These are phyloP conservation scores for Catonia carolina DNA, from an alignment of 2,888 invertebrate genomes.

Conservation along the genomic window DNA sequence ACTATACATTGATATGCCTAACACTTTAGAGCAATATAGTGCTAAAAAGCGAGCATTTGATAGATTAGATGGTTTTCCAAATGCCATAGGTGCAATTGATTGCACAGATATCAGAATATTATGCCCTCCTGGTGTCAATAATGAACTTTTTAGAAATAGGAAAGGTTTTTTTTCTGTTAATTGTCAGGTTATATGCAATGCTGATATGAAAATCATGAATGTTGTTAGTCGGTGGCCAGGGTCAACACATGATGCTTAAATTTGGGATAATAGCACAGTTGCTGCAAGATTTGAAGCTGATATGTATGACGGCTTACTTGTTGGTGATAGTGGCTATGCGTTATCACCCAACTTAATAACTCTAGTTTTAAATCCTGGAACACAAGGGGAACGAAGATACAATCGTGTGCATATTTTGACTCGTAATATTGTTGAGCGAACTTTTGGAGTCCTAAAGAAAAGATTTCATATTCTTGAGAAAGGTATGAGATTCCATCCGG, in stretches of 20 bases:
- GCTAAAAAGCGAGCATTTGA: background rate
- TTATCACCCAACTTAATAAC: constrained; percentile 1
- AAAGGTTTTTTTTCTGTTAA: constrained; percentile 9
- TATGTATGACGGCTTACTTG: constrained; percentile 9
- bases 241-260: constrained; percentile 8
- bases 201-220: constrained; percentile 11
- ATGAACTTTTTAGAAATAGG: constrained; percentile 9
- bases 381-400: constrained; percentile 6
- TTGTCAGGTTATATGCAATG: constrained; percentile 6
- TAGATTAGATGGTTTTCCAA: background rate
- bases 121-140: constrained; percentile 8
- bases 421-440: constrained; percentile 12
- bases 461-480: constrained; percentile 2
- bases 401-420: constrained; percentile 13
- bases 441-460: constrained; percentile 12
- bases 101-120: constrained; percentile 6
- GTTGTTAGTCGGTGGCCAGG: background rate
- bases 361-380: constrained; percentile 10
- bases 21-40: background rate
- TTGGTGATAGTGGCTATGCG: constrained; percentile 4
- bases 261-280: constrained; percentile 5
- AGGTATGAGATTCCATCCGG: too few species aligned
- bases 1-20: background rate
- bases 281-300: constrained; percentile 11
- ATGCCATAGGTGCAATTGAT: background rate